These are phyloP conservation scores for Ailurus styani DNA, from an alignment of 2,113 vertebrate species.

Conservation along the genomic window DNA sequence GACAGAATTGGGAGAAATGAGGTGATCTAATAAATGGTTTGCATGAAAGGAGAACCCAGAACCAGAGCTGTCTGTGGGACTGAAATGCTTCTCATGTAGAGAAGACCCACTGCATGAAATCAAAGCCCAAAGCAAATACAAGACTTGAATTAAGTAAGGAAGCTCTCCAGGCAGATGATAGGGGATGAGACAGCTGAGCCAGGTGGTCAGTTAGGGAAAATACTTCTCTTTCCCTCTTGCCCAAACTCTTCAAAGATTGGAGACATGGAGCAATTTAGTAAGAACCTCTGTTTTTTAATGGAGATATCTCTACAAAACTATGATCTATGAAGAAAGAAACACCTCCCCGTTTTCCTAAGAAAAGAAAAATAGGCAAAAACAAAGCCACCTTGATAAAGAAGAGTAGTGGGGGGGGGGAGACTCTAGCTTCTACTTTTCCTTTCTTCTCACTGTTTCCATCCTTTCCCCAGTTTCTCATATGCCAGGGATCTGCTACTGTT, in stretches of 20 bases:
- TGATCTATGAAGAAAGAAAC: neutral
- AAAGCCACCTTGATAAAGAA: neutral
- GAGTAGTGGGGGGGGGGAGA: neutral
- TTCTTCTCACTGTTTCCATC: neutral
- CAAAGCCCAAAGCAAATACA: neutral
- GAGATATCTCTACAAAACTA: neutral
- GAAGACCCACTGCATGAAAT: neutral
- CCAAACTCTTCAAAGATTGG: constrained; percentile 13
- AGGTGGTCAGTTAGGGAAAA: neutral
- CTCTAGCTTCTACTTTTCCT: neutral
- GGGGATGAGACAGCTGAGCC: neutral
- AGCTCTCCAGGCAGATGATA: neutral
- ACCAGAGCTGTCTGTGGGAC: neutral
- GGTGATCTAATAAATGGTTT: neutral
- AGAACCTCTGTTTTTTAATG: constrained; percentile 31
- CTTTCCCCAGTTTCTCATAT: neutral
- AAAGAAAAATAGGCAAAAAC: neutral
- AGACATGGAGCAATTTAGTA: neutral
- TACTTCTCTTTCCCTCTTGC: neutral
- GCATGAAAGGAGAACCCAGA: neutral
- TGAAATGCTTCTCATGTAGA: neutral
- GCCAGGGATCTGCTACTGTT: neutral
- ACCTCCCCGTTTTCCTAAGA: neutral
- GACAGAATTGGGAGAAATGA: neutral
- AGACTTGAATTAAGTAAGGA: neutral